Evolutionary conservation across 2,888 invertebrate species (phyloP), one percentile per base, ranked within the genome.

Genomic region (Physocephala rufipes): DNA sequence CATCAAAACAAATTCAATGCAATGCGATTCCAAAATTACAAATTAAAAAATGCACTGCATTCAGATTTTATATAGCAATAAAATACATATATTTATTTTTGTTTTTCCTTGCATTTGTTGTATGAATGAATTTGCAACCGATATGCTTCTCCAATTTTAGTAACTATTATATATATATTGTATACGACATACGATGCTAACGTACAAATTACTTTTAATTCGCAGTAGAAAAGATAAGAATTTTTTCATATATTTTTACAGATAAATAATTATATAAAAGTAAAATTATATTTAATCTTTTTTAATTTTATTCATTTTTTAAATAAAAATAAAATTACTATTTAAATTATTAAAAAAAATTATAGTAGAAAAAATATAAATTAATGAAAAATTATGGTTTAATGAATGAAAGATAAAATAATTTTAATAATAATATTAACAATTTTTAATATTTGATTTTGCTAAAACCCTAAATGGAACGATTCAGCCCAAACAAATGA

Each of bases 1-100:
- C n/a, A n/a, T n/a, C n/a, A n/a, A n/a, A n/a, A n/a, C n/a, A n/a
- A n/a, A n/a, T n/a, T n/a, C n/a, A n/a, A n/a, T n/a, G n/a, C n/a
- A n/a, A n/a, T 36, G 5, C 36, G 36, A 36, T 36, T 36, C 36
- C 36, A 9, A 36, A 36, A 36, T 36, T 1, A 61, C n/a, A 16
- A 13, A 28, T 30, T 30, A 62, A 30, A 62, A 43, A 62, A 62
- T 62, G 62, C 43, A 62, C 15, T 12, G 19, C 45, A 45, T 62
- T 19, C 24, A 24, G 19, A 62, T 65, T 66, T 66, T 66, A 36
- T 66, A 53, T 66, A 51, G 51, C 65, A 66, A 66, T 66, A 66
- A 30, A 65, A 65, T 36, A 66, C 53, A 66, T 66, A 53, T 66
- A 65, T 36, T 36, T 36, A 36, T 65, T 63, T 63, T 63, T 51